Conservation (phyloP, 2,113 vertebrate species). For the Cygnus atratus region DNA sequence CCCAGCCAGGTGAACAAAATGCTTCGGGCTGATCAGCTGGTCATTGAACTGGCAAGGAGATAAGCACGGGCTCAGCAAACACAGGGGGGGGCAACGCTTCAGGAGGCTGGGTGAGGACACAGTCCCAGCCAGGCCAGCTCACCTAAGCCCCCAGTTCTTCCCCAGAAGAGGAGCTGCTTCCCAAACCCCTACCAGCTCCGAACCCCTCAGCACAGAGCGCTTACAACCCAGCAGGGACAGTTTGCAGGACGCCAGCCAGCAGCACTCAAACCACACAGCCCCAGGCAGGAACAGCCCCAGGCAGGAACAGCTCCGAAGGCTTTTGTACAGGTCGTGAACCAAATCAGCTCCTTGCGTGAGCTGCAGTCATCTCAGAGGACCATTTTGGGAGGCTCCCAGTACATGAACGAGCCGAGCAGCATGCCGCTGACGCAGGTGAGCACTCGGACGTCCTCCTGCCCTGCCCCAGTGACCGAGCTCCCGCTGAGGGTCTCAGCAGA, state of each 20-base stretch:
- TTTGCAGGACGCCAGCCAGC: not conserved
- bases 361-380: not conserved
- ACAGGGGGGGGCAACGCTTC: not conserved
- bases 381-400: not conserved
- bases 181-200: not conserved
- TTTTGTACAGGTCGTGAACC: not conserved
- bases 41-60: slow-evolving; percentile 84
- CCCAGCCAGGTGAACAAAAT: slow-evolving; percentile 94
- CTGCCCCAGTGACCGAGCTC: not conserved
- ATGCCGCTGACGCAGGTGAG: not conserved
- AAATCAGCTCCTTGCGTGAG: not conserved
- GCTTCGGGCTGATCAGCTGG: slow-evolving; percentile 94
- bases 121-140: not conserved
- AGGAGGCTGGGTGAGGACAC: not conserved
- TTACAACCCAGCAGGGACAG: not conserved
- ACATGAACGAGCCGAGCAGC: not conserved
- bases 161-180: not conserved
- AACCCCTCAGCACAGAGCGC: not conserved
- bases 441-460: not conserved
- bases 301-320: not conserved
- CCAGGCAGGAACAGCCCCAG: not conserved
- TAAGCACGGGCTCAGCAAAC: slow-evolving; percentile 27
- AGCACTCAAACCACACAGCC: not conserved
- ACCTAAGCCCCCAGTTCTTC: not conserved
- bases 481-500: not conserved